Base-by-base conservation (phyloP, 1,140 invertebrate genomes). In the Dendroctonus ponderosae region DNA sequence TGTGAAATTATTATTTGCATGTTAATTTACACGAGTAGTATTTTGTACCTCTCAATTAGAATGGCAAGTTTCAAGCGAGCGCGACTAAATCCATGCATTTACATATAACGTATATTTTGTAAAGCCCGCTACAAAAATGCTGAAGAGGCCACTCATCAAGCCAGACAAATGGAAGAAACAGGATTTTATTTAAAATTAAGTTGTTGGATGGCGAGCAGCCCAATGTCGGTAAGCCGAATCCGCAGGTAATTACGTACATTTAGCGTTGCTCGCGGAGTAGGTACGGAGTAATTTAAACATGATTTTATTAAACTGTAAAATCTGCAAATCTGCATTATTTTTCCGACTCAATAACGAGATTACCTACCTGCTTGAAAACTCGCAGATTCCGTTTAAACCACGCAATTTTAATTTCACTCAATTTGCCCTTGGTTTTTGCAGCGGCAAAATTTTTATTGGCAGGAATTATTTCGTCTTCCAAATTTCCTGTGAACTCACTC, bases 251-350 rank as follows among this genome's bases (percentile, higher is more conserved):
- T 65, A 65, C 56, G 63, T 57, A 65, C 48, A 65, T 65, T 65
- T 59, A 63, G 43, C 61, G 61, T 63, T 53, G 50, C 50, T 42
- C 40, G 38, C 61, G 51, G 38, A 39, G 37, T 54, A 57, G 62
- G 40, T 12, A 67, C 38, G 52, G 58, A 68, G 64, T 65, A 71
- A 71, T 71, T 71, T 70, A 62, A 70, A 69, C 68, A 63, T 67
- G 70, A 71, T 71, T 71, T 71, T 71, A 71, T 71, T 71, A 71
- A 71, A 71, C 70, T 70, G 68, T 65, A 65, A 71, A 71, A 64
- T 70, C 67, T 70, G 69, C 69, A 68, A 68, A 70, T 70, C 66
- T 63, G 70, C 70, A 71, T 71, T 71, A 71, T 71, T 71, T 70
- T 66, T 51, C 66, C 70, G 48, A 68, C 70, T 71, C 70, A 63